Evolutionary conservation across 2,888 invertebrate species (phyloP).

Genomic region (Tupiocoris notatus): DNA sequence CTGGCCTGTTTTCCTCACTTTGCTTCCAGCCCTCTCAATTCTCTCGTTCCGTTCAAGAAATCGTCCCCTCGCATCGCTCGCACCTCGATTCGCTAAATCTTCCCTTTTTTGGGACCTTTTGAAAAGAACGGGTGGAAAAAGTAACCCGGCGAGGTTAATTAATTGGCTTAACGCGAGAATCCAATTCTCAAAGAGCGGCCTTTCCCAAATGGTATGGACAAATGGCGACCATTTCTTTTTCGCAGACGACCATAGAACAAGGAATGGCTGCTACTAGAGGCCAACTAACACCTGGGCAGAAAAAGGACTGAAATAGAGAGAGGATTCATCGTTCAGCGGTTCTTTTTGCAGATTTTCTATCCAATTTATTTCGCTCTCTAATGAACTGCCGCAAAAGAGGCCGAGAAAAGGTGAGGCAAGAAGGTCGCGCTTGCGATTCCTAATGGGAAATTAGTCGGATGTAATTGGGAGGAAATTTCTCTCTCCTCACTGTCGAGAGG

Average conservation of each 20-base stretch:
- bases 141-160: constrained; percentile 8
- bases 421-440: not conserved
- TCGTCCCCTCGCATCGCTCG: not conserved
- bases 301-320: not conserved
- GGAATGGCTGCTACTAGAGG: not conserved
- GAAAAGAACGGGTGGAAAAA: not conserved
- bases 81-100: constrained; percentile 3
- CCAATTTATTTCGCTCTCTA: constrained; percentile 28
- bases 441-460: constrained; percentile 26
- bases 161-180: constrained; percentile 21
- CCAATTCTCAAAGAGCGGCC: constrained; percentile 11
- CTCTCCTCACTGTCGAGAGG: not conserved
- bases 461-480: constrained; percentile 23
- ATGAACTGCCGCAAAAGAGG: constrained; percentile 28
- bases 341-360: constrained; percentile 30
- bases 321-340: not conserved
- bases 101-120: not conserved
- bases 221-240: constrained; percentile 31
- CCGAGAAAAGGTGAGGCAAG: not conserved
- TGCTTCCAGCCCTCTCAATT: not conserved
- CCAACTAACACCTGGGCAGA: not conserved
- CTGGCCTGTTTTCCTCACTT: constrained; percentile 18
- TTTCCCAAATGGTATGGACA: not conserved
- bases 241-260: not conserved
- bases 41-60: not conserved